Evolutionary conservation across 2,888 invertebrate genomes (phyloP), one percentile per base, ranked within the genome.

Genomic region (Crossocerus cetratus): DNA sequence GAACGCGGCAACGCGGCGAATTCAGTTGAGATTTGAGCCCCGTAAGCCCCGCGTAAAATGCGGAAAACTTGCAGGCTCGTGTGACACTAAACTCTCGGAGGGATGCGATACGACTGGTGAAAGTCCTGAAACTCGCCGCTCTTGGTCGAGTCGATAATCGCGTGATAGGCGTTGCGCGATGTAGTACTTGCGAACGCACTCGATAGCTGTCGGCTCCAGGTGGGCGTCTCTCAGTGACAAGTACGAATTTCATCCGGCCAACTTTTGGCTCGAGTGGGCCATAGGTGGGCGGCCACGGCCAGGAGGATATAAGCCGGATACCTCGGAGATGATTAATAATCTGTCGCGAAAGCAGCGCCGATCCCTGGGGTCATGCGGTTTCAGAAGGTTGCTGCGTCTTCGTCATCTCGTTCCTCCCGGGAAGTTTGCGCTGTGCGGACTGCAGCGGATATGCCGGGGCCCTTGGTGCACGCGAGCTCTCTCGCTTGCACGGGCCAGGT

Each of bases 241-340:
- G 74, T 77, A 74, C 72, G 74, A 74, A 79, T 79, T 79, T 63
- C 65, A 54, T 68, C 56, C 69, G 32, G 54, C 64, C 72, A 80
- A 80, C 69, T 80, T 80, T 77, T 61, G 70, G 72, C 65, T 60
- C 61, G 58, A 56, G 44, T 72, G 16, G 49, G 49, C 8, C 32
- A 32, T 1, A 32, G 32, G 5, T 32, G 32, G 8, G 32, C 11
- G 32, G 32, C 75, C 65, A 63, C 60, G 23, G 71, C 64, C 74
- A 67, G 65, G 66, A 44, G n/a, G 69, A 13, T 62, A 13, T 62
- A 73, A 71, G 68, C 53, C 69, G 59, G 23, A 59, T 42, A 69
- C 56, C 55, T 62, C 62, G 65, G 69, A 76, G 80, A 80, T 82
- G 82, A 82, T 82, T 82, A 82, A 82, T 82, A 80, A 73, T 76